Conservation (phyloP, 2,113 vertebrate species). For the Bombycilla garrulus region DNA sequence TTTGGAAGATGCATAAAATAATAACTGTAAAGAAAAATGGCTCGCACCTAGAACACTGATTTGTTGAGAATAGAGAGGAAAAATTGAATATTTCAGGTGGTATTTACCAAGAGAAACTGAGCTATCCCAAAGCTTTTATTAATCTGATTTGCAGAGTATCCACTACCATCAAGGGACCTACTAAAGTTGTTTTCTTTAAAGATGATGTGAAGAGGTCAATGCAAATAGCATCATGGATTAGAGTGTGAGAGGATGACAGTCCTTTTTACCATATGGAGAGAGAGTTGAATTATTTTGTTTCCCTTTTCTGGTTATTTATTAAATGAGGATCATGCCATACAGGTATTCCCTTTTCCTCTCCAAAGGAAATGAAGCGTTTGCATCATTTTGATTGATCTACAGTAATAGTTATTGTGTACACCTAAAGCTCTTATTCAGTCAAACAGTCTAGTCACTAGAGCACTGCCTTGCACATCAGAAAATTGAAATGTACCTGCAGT, state of each 20-base stretch:
- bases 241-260: constrained; percentile 45
- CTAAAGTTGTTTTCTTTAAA: constrained; percentile 70
- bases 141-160: constrained; percentile 70
- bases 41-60: constrained; percentile 13
- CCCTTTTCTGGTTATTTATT: constrained; percentile 61
- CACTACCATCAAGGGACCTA: constrained; percentile 44
- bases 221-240: constrained; percentile 28
- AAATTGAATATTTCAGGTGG: constrained; percentile 53
- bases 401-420: constrained; percentile 32
- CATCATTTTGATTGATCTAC: constrained; percentile 53
- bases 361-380: constrained; percentile 50
- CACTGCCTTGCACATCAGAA: background rate
- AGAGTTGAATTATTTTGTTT: constrained; percentile 53
- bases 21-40: constrained; percentile 27
- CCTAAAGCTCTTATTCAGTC: background rate
- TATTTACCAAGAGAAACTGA: constrained; percentile 62
- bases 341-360: constrained; percentile 46
- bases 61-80: background rate
- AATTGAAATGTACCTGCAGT: background rate
- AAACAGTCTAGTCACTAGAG: background rate
- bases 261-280: constrained; percentile 58
- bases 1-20: constrained; percentile 32
- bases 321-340: constrained; percentile 18
- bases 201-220: constrained; percentile 60
- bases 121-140: constrained; percentile 67